Evolutionary conservation across 2,113 vertebrate genomes (phyloP), one percentile per base, ranked within the genome.

Genomic region (Ardeotis arabs): DNA sequence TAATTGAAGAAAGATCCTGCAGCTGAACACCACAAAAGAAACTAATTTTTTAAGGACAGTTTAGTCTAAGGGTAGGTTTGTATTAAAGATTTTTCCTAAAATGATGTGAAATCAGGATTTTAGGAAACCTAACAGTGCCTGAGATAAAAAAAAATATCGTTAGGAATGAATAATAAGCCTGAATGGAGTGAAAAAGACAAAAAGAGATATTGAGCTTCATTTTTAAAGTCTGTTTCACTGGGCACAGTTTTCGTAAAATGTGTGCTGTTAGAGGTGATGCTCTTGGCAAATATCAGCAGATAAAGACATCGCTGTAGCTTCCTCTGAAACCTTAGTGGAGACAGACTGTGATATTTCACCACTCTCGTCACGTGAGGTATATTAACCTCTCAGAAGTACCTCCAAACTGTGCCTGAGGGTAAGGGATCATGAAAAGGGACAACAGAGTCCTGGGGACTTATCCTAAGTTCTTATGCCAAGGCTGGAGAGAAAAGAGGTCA

Each of bases 401-500:
- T 92, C 89, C 89, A 84, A 93, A 78, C 22, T 58, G 39, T 14
- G 14, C 73, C 56, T 53, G 80, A 84, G 89, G 58, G 69, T 69
- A 53, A 92, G 50, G 52, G 86, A 75, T 84, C 92, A 79, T 55
- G 80, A 87, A 89, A 89, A 45, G 66, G 50, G 87, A 89, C 49
- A 73, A 53, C 31, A 78, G 80, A 64, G 88, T 92, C 80, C 95
- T 79, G 62, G 55, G 62, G 84, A 82, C 77, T 92, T 70, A 29
- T 4, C 55, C 83, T 84, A 95, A 95, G 91, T 95, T 93, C 90
- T 87, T 59, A 59, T 82, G 76, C 81, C 92, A 94, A 96, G 95
- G 84, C 90, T 87, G 68, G 60, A 70, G 87, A 95, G 86, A 89
- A 92, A 76, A 95, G 80, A 96, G 94, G 95, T 93, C 89, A 93